Evolutionary conservation across 2,797 vertebrate species (phyloP).

Genomic region (Alcedo atthis): DNA sequence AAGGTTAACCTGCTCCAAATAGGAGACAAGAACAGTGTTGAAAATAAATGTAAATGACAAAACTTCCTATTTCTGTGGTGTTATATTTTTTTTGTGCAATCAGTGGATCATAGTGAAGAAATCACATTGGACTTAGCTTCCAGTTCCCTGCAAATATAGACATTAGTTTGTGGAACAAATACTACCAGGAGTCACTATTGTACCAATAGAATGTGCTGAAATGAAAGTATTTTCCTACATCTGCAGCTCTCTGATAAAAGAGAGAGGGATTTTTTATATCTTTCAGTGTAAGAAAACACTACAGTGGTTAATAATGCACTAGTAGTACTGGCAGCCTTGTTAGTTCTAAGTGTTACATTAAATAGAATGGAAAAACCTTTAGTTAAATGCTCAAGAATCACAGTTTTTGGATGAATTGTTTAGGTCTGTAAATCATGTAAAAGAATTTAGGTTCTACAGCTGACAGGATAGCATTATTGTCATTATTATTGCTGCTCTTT

Average conservation of each 20-base stretch:
- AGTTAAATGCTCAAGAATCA: neutral
- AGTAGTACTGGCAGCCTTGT: neutral
- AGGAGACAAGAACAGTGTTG: neutral
- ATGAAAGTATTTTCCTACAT: neutral
- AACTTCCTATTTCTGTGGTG: neutral
- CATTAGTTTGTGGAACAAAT: neutral
- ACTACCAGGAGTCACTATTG: neutral
- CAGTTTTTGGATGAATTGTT: neutral
- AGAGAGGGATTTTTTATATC: neutral
- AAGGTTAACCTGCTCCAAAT: neutral
- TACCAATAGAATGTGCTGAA: neutral
- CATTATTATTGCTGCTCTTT: neutral
- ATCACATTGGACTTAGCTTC: neutral
- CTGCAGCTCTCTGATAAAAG: neutral
- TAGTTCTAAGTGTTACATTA: neutral
- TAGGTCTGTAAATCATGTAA: neutral
- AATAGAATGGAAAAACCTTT: neutral
- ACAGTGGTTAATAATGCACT: neutral
- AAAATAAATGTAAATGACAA: conserved; percentile 15
- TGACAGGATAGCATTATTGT: neutral
- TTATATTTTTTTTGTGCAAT: neutral
- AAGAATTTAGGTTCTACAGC: neutral
- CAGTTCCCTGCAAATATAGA: conserved; percentile 14
- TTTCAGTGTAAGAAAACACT: neutral
- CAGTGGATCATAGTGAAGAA: neutral